Evolutionary conservation across 2,113 vertebrate species (phyloP), one percentile per base, ranked within the genome.

Genomic region (Paralichthys olivaceus): DNA sequence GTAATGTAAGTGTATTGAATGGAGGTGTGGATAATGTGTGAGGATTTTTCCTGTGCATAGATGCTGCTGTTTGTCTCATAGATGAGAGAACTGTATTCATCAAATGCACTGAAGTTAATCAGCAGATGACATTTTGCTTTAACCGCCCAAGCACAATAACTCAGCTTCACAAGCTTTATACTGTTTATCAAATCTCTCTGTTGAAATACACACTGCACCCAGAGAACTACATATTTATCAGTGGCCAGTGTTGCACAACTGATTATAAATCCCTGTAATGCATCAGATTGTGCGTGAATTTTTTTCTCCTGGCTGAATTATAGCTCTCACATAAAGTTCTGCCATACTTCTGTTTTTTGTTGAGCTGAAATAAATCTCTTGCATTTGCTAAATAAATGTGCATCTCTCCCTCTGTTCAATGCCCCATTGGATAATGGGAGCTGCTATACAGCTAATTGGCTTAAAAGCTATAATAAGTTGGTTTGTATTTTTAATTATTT

Each of bases 211-310:
- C 54, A 49, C 57, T 32, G 43, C 70, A 69, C 72, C 69, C 75
- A 25, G 60, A 77, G 51, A 76, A 56, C 76, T 81, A 58, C 74
- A 82, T 86, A 84, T 92, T 87, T 58, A 79, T 91, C 84, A 90
- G 70, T 51, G 40, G 40, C 77, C 61, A 67, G 59, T 80, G 71
- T 83, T 85, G 75, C 73, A 60, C 77, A 56, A 29, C 75, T 87
- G 75, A 87, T 86, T 75, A 77, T 84, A 84, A 83, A 92, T 91
- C 87, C 67, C 60, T 71, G 49, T 81, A 74, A 83, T 87, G 80
- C 71, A 81, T 88, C 84, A 79, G 66, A 84, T 87, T 84, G 85
- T 74, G 68, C 68, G 75, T 89, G 55, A 86, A 83, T 49, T 19
- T 19, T 49, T 40, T 86, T 81, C 59, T 57, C 53, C 14, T 45